Base-by-base conservation (phyloP, 2,113 vertebrate species). In the Regulus satrapa region DNA sequence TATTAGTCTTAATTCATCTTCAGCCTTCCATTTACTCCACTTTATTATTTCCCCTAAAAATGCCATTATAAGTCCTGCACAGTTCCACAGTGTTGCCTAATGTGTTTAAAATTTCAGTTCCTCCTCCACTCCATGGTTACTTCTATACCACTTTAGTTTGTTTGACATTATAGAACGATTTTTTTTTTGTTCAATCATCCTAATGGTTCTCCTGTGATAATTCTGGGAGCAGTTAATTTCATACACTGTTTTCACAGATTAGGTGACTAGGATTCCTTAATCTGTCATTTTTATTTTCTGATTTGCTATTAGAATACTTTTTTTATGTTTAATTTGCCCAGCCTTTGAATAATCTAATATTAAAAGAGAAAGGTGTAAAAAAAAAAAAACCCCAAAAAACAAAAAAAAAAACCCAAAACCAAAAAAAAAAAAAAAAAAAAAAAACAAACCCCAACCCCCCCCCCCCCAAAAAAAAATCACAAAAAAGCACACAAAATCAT, bases 401-500 rank as follows among this genome's bases (percentile, higher is more conserved):
- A 55, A 28, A 31, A 20, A 23, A 25, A n/a, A 29, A 18, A 40
- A 4, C 2, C 1, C 3, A 9, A 7, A 64, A 41, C n/a, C n/a
- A n/a, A n/a, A n/a, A n/a, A n/a, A n/a, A n/a, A n/a, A n/a, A 48
- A n/a, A n/a, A 62, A 55, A 28, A 31, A 20, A 23, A 25, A n/a
- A 29, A 18, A 40, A 4, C 2, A 48, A n/a, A 8, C 3, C 12
- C 12, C 23, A 38, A 43, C 7, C 7, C 11, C 9, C 3, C 18
- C n/a, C n/a, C n/a, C n/a, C n/a, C n/a, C n/a, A n/a, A 48, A 46
- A 55, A 25, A 16, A 31, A 4, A 15, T 15, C 1, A 1, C 5
- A 36, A 68, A 49, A 49, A 64, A 8, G 0, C 2, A 21, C 26
- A 24, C 8, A 40, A 59, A 76, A 28, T 34, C 16, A 62, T 23